These are phyloP conservation scores for Drosophila kohkoa DNA, from an alignment of 1,140 invertebrate genomes.

Conservation along the genomic window DNA sequence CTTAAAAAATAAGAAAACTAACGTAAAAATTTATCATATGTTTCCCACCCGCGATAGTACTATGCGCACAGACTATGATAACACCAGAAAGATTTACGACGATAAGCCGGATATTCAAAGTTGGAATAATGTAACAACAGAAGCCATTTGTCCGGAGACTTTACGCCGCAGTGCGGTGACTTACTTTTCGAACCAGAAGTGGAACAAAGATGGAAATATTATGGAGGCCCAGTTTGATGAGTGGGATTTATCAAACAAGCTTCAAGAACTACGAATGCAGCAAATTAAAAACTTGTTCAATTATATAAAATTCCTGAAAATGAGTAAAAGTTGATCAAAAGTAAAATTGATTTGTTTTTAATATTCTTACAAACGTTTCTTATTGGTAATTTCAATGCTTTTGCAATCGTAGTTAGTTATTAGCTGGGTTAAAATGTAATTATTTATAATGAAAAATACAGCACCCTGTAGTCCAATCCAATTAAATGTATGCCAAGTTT, in stretches of 20 bases:
- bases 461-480: conserved; percentile 92
- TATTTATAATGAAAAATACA: conserved; percentile 91
- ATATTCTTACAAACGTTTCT: conserved; percentile 58
- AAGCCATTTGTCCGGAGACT: conserved; percentile 19
- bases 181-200: conserved; percentile 25
- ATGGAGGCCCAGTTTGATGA: conserved; percentile 33
- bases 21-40: conserved; percentile 37
- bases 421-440: conserved; percentile 89
- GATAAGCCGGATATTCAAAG: conserved; percentile 25
- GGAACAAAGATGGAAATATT: conserved; percentile 54
- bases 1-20: conserved; percentile 22
- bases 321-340: conserved; percentile 16
- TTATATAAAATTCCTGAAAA: conserved; percentile 43
- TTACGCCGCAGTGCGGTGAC: conserved; percentile 28
- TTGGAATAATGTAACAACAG: conserved; percentile 33
- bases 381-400: conserved; percentile 65
- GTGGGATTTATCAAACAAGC: neutral
- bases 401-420: conserved; percentile 87
- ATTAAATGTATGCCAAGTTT: conserved; percentile 92
- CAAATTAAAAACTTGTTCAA: conserved; percentile 32
- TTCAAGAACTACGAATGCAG: neutral
- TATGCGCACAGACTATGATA: conserved; percentile 6
- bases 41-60: conserved; percentile 17
- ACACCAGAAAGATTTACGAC: conserved; percentile 20
- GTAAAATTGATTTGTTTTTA: conserved; percentile 1